These are phyloP conservation scores for Anolis carolinensis DNA, from an alignment of 2,113 vertebrate genomes.

Conservation along the genomic window DNA sequence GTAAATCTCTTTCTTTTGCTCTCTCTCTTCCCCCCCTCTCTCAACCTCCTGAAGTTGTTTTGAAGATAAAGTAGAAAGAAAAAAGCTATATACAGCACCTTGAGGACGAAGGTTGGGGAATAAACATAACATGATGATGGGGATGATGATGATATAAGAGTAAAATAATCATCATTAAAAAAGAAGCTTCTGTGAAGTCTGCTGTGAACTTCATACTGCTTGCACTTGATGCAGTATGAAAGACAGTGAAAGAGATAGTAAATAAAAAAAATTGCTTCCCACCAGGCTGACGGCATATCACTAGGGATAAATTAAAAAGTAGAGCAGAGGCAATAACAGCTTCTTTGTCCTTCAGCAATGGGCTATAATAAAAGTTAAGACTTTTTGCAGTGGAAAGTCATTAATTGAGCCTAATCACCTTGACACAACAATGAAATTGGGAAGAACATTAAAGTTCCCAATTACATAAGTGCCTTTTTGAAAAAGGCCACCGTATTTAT, in stretches of 20 bases:
- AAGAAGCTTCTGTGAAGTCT: neutral
- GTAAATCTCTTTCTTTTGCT: too few relatives aligned
- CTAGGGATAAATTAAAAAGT: constrained; percentile 48
- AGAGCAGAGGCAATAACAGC: constrained; percentile 52
- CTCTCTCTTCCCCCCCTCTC: neutral
- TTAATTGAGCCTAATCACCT: constrained; percentile 43
- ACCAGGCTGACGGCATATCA: constrained; percentile 53
- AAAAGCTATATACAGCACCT: neutral
- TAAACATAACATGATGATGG: too few relatives aligned
- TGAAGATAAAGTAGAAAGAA: neutral
- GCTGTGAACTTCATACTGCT: neutral
- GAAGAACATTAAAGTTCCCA: constrained; percentile 44
- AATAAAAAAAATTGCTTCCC: constrained; percentile 23
- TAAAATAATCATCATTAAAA: too few relatives aligned
- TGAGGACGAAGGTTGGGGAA: neutral
- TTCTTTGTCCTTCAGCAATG: constrained; percentile 50
- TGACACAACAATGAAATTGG: constrained; percentile 41
- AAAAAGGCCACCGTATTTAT: constrained; percentile 31
- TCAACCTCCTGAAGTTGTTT: neutral
- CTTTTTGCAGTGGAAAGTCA: constrained; percentile 40
- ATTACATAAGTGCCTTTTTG: constrained; percentile 35
- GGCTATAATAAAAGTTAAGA: constrained; percentile 49
- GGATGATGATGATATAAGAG: too few relatives aligned
- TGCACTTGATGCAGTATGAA: constrained; percentile 33
- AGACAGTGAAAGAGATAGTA: constrained; percentile 41